phyloP scores from a whole-genome alignment of 2,797 vertebrate species.

The Acanthurus tractus region DNA sequence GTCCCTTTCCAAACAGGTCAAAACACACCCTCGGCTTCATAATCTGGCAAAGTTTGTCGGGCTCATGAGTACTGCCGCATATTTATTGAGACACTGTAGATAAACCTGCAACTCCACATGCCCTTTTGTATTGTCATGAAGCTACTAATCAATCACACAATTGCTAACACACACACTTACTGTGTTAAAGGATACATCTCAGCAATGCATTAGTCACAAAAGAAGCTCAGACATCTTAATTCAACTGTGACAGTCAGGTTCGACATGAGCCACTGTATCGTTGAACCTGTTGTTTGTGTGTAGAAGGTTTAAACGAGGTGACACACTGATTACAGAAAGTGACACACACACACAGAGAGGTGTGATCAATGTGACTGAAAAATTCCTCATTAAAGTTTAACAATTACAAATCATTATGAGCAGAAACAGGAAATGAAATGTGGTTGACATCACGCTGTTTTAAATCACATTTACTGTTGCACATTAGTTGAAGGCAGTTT shows the following conservation, averaged over 20 bases:
- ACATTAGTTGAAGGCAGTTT: not conserved
- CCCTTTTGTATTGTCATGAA: slow-evolving; percentile 23
- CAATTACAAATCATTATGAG: no score
- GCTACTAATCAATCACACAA: slow-evolving; percentile 3
- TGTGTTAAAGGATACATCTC: slow-evolving; percentile 7
- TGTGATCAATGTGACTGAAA: not conserved
- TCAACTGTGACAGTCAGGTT: not conserved
- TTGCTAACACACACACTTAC: slow-evolving; percentile 8
- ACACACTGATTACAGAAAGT: not conserved
- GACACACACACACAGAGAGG: not conserved
- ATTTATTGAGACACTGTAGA: slow-evolving; percentile 14
- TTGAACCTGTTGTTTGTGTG: slow-evolving; percentile 13
- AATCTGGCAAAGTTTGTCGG: not conserved
- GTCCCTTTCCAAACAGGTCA: not conserved
- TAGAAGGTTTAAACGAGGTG: not conserved
- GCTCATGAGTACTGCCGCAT: not conserved
- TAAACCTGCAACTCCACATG: slow-evolving; percentile 73
- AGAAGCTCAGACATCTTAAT: not conserved
- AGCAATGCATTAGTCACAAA: slow-evolving; percentile 22
- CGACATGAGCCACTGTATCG: slow-evolving; percentile 9
- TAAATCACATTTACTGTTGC: not conserved
- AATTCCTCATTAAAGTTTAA: not conserved
- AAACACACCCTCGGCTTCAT: slow-evolving; percentile 37
- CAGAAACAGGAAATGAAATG: no score
- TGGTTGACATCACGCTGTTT: not conserved